Evolutionary conservation across 2,888 invertebrate species (phyloP), one percentile per base, ranked within the genome.

Genomic region (Aproaerema taeniolella): DNA sequence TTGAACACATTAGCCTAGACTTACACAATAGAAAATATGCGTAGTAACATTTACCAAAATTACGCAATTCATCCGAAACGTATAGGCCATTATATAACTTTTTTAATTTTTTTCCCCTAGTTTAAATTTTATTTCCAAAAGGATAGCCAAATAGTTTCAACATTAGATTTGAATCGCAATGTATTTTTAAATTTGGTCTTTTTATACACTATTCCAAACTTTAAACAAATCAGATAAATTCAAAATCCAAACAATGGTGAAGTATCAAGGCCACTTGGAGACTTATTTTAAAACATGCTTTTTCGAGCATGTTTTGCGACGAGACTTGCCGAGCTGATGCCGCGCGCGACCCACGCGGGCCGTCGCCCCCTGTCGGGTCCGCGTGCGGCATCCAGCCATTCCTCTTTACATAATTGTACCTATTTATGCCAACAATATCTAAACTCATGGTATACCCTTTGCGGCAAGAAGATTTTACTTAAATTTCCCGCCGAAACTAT

Each of bases 1-100:
- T 90, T 91, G 91, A 91, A 92, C 91, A 91, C 91, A 91, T 90
- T 88, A 90, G 90, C 90, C 90, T 90, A 90, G 87, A 89, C 88
- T 86, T 87, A 87, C 75, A 85, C 72, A 87, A 83, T 87, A 87
- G 82, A 86, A 85, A 83, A 86, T 85, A 82, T 82, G 85, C 85
- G 83, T 83, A 85, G 75, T 81, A 86, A 86, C 83, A 83, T 83
- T 85, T 82, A 80, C 83, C 85, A 85, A 86, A 81, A 70, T 64
- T 83, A 82, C 81, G 81, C 82, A 83, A 77, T 83, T 75, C 72
- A 64, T 73, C 74, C 77, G 79, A 85, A 85, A 83, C 78, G 77
- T 78, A 78, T 82, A 83, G 81, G 83, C 82, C 78, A 67, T 72
- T 73, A 76, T 75, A 80, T 79, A 80, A 66, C 61, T 73, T 78